These are phyloP conservation scores for Ceramica pisi DNA, from an alignment of 2,888 invertebrate genomes.

Conservation along the genomic window DNA sequence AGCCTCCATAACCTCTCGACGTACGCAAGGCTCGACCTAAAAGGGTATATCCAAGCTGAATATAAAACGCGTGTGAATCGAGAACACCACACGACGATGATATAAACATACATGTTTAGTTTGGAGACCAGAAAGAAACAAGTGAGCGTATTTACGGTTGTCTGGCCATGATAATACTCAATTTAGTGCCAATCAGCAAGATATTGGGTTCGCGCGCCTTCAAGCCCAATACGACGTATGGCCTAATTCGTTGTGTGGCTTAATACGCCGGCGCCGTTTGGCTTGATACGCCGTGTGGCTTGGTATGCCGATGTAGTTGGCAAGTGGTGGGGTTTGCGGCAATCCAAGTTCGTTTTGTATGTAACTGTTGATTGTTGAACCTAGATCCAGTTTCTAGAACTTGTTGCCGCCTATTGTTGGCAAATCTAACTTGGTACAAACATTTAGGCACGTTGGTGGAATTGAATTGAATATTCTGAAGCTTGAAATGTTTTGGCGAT, in stretches of 20 bases:
- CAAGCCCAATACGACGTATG: conserved; percentile 8
- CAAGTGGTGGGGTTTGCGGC: background rate
- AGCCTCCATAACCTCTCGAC: conserved; percentile 23
- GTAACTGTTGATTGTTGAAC: conserved; percentile 19
- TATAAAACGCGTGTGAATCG: conserved; percentile 19
- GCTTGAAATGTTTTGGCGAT: background rate
- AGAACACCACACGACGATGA: conserved; percentile 1
- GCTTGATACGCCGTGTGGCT: conserved; percentile 4
- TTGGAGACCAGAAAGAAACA: conserved; percentile 19
- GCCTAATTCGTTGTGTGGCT: conserved; percentile 3
- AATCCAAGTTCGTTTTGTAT: conserved; percentile 15
- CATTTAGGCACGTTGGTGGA: background rate
- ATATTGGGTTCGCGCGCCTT: conserved; percentile 24
- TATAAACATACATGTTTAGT: conserved; percentile 35
- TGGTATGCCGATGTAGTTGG: conserved; percentile 7
- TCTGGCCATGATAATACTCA: conserved; percentile 47
- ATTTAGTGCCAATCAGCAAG: conserved; percentile 41
- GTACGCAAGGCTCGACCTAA: background rate
- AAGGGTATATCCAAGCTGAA: conserved; percentile 24
- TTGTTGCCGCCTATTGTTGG: conserved; percentile 1
- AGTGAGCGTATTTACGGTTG: conserved; percentile 40
- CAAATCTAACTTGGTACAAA: background rate
- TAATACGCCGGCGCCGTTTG: conserved; percentile 11
- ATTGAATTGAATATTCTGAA: background rate
- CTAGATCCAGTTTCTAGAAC: conserved; percentile 5